Base-by-base conservation (phyloP, 2,888 invertebrate genomes). In the Sialis fuliginosa region DNA sequence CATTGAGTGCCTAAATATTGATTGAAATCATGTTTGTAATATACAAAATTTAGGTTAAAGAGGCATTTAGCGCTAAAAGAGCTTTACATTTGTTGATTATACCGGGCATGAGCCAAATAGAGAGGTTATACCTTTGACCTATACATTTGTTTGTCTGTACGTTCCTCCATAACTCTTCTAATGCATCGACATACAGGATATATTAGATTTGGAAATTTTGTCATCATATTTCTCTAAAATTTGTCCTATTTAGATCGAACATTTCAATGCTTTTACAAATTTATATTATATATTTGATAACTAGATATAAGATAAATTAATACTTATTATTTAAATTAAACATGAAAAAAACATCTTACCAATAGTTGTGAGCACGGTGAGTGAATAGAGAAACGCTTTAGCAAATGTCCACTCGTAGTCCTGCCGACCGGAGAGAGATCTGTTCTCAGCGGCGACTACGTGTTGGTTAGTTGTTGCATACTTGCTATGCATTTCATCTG, bases 311-410 rank as follows among this genome's bases (percentile, higher is more conserved):
- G 30, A 12, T 42, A 8, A 22, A 30, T 2, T 42, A 5, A 4
- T 30, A 42, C 5, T 30, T 42, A 30, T n/a, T 2, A 10, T 12
- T 40, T 10, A 13, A 22, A 22, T 22, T 22, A 22, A 22, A 22
- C 4, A 22, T 48, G 30, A 41, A 12, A 50, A 39, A 39, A 51
- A 54, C n/a, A 51, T 70, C 81, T 80, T 64, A 88, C 88, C 88
- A 62, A 88, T 86, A 50, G 88, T 93, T 44, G 92, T 93, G 57
- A 95, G 74, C 53, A 95, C 90, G 35, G 93, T 93, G 55, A 95
- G 74, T 22, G 92, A 92, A 68, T 93, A 95, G 57, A 95, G 79
- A 68, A 95, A 93, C 47, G 93, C 89, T 58, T 83, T 79, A 47
- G 88, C 86, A 63, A 88, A 81, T 63, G 83, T 87, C 88, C 88